Conservation (phyloP, 2,888 invertebrate species). For the Cephus runcator region DNA sequence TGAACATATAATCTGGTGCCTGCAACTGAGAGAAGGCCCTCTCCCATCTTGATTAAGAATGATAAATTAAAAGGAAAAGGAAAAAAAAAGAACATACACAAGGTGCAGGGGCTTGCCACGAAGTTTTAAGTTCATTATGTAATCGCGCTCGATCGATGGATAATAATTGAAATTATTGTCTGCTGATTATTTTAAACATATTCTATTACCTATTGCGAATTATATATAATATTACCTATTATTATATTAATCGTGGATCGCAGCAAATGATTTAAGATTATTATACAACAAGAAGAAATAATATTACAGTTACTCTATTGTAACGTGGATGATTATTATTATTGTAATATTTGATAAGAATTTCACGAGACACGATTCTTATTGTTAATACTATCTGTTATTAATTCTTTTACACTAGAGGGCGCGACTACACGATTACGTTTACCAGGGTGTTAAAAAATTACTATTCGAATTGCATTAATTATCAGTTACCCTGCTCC, state of each 20-base stretch:
- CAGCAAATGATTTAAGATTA: conserved; percentile 38
- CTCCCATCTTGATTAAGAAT: conserved; percentile 12
- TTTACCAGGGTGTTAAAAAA: conserved; percentile 9
- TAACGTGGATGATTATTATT: conserved; percentile 40
- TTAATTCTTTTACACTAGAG: conserved; percentile 35
- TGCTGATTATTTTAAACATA: conserved; percentile 47
- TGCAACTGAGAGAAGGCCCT: conserved; percentile 35
- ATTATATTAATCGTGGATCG: conserved; percentile 34
- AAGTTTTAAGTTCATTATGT: conserved; percentile 46
- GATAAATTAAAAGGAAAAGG: background rate
- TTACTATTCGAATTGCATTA: background rate
- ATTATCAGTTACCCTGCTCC: no score
- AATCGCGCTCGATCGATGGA: conserved; percentile 47
- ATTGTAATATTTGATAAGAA: conserved; percentile 50
- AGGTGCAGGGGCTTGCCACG: conserved; percentile 47
- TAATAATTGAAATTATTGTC: conserved; percentile 50
- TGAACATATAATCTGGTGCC: conserved; percentile 58
- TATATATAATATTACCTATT: conserved; percentile 27
- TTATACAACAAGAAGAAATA: conserved; percentile 30
- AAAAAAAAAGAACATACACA: conserved; percentile 10
- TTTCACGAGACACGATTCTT: conserved; percentile 44
- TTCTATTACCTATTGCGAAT: conserved; percentile 43
- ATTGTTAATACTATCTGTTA: conserved; percentile 48
- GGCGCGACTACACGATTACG: no score
- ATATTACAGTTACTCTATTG: conserved; percentile 26